Evolutionary conservation across 2,797 vertebrate species (phyloP).

Genomic region (Morelia viridis): DNA sequence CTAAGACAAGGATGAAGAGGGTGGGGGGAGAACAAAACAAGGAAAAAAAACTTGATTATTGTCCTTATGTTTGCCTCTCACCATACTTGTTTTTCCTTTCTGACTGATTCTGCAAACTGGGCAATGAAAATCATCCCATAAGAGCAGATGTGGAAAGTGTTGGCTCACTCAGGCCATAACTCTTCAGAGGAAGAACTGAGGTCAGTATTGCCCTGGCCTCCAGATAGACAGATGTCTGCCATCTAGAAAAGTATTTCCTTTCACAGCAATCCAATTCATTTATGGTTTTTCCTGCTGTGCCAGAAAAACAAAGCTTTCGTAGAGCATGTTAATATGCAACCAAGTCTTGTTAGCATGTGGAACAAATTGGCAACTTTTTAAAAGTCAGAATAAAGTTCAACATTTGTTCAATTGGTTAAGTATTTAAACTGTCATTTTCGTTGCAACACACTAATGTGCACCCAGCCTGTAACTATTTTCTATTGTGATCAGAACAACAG

Average conservation of each 20-base stretch:
- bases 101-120: slow-evolving; percentile 17
- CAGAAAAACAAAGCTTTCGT: neutral
- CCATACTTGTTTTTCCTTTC: slow-evolving; percentile 1
- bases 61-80: slow-evolving; percentile 25
- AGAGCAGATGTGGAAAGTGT: slow-evolving; percentile 42
- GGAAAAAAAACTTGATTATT: neutral
- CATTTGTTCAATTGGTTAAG: neutral
- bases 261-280: slow-evolving; percentile 20
- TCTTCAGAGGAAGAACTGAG: slow-evolving; percentile 36
- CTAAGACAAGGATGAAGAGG: neutral
- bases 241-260: slow-evolving; percentile 25
- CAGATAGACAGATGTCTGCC: slow-evolving; percentile 34
- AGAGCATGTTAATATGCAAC: neutral
- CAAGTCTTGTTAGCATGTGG: neutral
- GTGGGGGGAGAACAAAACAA: neutral
- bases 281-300: slow-evolving; percentile 23
- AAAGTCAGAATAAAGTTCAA: neutral
- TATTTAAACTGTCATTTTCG: neutral
- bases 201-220: slow-evolving; percentile 31
- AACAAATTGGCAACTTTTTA: neutral
- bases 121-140: slow-evolving; percentile 31
- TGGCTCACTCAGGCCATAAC: slow-evolving; percentile 43
- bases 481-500: neutral
- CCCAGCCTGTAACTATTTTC: neutral
- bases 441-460: neutral